Evolutionary conservation across 2,113 vertebrate species (phyloP), one percentile per base, ranked within the genome.

Genomic region (Aphyosemion australe): DNA sequence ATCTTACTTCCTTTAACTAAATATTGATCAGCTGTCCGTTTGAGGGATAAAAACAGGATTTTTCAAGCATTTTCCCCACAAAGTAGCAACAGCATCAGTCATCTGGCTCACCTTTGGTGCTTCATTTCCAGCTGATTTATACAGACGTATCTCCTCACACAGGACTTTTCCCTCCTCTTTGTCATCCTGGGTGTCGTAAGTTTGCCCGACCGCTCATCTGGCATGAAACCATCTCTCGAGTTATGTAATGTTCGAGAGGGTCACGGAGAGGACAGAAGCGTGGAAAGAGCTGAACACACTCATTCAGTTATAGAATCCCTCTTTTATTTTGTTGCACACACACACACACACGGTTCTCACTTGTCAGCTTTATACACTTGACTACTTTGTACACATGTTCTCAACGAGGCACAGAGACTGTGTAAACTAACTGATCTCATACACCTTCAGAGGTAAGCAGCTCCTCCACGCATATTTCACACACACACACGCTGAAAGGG

Each of bases 251-350:
- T 67, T 46, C 21, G 50, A 47, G 26, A 45, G 79, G 88, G 74
- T 90, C 87, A 88, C 45, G 4, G 26, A 67, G 65, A 84, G 87
- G 90, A 69, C 87, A 84, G 73, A 57, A 65, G 62, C 58, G 19
- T 58, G 61, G 72, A 76, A 68, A 69, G 34, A 37, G 34, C 1
- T 26, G 5, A 10, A 37, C 34, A 37, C 34, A 37, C 61, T 43
- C 2, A 26, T 57, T 34, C 32, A n/a, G 56, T 49, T 68, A 26
- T 26, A 26, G 26, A 26, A 26, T 26, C 5, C 26, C 26, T 26
- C 26, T 26, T 26, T 26, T 26, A 2, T 4, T 26, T 2, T 26
- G 26, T 26, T 26, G 26, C 26, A 2, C 26, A 26, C 26, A 26
- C 26, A 26, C 7, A 47, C 60, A 16, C 61, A n/a, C 26, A 52